phyloP scores from a whole-genome alignment of 92 coral and sea anemone species.

The Porites evermanni region DNA sequence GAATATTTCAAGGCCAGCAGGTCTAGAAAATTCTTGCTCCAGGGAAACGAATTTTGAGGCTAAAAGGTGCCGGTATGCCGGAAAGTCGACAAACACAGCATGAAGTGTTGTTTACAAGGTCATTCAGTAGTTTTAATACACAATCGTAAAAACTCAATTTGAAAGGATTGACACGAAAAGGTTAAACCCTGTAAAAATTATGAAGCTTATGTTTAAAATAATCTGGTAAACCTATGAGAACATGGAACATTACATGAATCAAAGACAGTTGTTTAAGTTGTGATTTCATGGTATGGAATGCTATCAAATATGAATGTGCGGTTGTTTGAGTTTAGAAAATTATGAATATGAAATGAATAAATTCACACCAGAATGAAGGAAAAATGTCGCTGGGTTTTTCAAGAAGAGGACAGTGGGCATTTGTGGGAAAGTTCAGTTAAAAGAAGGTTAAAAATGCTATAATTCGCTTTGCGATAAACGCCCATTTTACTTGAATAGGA shows the following conservation, averaged over 20 bases:
- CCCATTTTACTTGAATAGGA: not conserved
- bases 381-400: not conserved
- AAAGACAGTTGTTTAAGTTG: slow-evolving; percentile 8
- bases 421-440: not conserved
- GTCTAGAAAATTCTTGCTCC: not conserved
- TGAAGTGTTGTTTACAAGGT: not conserved
- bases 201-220: not conserved
- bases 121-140: not conserved
- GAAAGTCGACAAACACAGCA: slow-evolving; percentile 1
- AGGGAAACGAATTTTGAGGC: not conserved
- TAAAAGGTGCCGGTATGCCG: not conserved
- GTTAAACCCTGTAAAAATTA: not conserved
- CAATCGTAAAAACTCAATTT: not conserved
- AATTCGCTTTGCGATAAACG: not conserved
- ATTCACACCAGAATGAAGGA: not conserved
- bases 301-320: slow-evolving; percentile 22
- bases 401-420: not conserved
- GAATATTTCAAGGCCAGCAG: not conserved
- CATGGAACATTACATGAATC: not conserved
- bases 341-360: too few species aligned
- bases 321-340: not conserved
- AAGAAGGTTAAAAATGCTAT: not conserved
- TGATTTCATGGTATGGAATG: slow-evolving; percentile 12
- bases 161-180: not conserved
- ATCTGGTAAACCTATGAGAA: not conserved